Base-by-base conservation (phyloP, 2,113 vertebrate genomes). In the Merops nubicus region DNA sequence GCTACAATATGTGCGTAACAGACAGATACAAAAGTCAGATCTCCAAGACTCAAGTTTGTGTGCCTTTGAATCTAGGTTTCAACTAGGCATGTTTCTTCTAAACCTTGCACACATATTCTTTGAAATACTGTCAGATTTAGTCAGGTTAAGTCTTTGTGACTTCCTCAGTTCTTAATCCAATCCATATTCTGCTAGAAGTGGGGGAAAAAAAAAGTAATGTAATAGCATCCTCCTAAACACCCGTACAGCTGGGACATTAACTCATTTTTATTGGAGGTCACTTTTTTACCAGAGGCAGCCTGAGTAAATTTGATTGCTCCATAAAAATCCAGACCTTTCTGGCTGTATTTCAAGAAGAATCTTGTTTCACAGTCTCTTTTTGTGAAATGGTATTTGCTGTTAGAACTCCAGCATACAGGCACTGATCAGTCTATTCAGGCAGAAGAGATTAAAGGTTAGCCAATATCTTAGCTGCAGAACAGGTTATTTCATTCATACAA, bases 251-350 rank as follows among this genome's bases (percentile, higher is more conserved):
- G 18, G 26, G 50, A 74, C 43, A 81, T 92, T 91, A 95, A 88
- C 33, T 76, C 70, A 74, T 20, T 67, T 96, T 94, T 94, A 79
- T 79, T 81, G 84, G 60, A 85, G 51, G 76, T 90, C 57, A 82
- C 60, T 86, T 94, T 84, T 91, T 45, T 65, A 51, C 28, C 78
- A 88, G 54, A 88, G 19, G 34, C 78, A 92, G 57, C 34, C 56
- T 85, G 64, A 63, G 50, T 91, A 91, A 82, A 93, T 87, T 77
- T 89, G 47, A 93, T 70, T 29, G 6, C 33, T 75, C 33, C 38
- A 67, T 89, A 84, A 89, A 74, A 83, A 63, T 79, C 21, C 38
- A 73, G 64, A 75, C 33, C 14, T 38, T 78, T 94, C 50, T 91
- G 85, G 26, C 74, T 82, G 54, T 18, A 28, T 88, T 91, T 94